Base-by-base conservation (phyloP, 2,797 vertebrate species). In the Pempheris klunzingeri region DNA sequence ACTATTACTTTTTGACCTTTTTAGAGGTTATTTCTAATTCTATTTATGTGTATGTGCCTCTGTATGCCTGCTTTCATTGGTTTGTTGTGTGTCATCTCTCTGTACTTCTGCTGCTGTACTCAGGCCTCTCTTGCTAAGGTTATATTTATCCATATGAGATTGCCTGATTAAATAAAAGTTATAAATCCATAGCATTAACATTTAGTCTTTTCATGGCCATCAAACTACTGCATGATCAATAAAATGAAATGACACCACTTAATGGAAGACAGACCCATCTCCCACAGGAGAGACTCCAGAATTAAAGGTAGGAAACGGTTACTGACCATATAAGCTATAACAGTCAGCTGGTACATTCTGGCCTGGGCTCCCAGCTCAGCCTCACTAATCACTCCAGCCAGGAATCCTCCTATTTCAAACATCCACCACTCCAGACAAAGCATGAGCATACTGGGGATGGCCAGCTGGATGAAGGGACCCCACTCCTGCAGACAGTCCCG, bases 401-500 rank as follows among this genome's bases (percentile, higher is more conserved):
- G 91, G 88, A 98, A 95, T 78, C 95, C 96, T 58, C 96, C 97
- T 0, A 97, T 89, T 87, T 98, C 97, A 55, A 96, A 98, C 17
- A 96, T 93, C 97, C 97, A 98, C 96, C 97, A 97, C 78, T 97
- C 95, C 6, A 97, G 95, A 43, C 97, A 98, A 11, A 97, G 80
- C 97, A 98, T 98, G 18, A 98, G 79, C 97, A 98, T 97, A 84
- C 97, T 94, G 4, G 97, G 97, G n/a, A 98, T 26, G 0, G 97
- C 97, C 82, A 98, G 90, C 10, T 10, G 67, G 76, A 96, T 74
- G 54, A 97, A 98, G 47, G 93, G 61, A 0, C 95, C 94, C 97
- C 97, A 98, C 50, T 97, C 96, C 66, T 96, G 88, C 2, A 98
- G 91, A 60, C 96, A 97, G 24, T 96, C 96, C 2, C 63, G 46